These are phyloP conservation scores for Anhinga rufa DNA, from an alignment of 2,113 vertebrate genomes.

Conservation along the genomic window DNA sequence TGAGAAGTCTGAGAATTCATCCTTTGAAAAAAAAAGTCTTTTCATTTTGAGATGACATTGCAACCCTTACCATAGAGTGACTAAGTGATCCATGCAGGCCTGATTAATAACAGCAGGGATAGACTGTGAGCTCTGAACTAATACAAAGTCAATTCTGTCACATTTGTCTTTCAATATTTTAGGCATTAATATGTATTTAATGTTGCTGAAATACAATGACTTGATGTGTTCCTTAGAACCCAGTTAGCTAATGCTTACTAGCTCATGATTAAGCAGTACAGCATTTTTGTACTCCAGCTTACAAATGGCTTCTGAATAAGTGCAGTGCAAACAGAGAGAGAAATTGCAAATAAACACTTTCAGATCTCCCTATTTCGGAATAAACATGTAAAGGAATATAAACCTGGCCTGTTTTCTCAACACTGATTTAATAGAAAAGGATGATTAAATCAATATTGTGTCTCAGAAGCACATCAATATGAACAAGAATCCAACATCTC, in stretches of 20 bases:
- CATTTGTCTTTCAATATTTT: conserved; percentile 26
- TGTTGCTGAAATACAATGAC: not conserved
- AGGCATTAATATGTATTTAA: not conserved
- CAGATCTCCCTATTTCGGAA: not conserved
- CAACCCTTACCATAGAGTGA: not conserved
- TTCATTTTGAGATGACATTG: conserved; percentile 39
- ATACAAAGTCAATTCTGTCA: conserved; percentile 16
- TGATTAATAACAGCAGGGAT: not conserved
- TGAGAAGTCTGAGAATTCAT: conserved; percentile 43
- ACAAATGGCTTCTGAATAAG: conserved; percentile 35
- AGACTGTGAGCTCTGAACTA: not conserved
- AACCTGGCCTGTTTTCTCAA: conserved; percentile 36
- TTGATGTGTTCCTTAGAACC: conserved; percentile 5
- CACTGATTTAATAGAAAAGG: conserved; percentile 50
- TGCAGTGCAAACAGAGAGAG: not conserved
- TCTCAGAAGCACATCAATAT: conserved; percentile 33
- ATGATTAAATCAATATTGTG: conserved; percentile 57
- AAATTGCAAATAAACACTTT: conserved; percentile 28
- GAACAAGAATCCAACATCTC: conserved; percentile 32
- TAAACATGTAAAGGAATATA: not conserved
- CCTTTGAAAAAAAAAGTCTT: conserved; percentile 10
- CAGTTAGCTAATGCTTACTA: not conserved
- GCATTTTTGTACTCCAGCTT: not conserved
- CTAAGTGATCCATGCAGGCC: not conserved
- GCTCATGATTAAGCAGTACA: not conserved